phyloP scores from a whole-genome alignment of 2,888 invertebrate species.

The Malthinus seriepunctatus region DNA sequence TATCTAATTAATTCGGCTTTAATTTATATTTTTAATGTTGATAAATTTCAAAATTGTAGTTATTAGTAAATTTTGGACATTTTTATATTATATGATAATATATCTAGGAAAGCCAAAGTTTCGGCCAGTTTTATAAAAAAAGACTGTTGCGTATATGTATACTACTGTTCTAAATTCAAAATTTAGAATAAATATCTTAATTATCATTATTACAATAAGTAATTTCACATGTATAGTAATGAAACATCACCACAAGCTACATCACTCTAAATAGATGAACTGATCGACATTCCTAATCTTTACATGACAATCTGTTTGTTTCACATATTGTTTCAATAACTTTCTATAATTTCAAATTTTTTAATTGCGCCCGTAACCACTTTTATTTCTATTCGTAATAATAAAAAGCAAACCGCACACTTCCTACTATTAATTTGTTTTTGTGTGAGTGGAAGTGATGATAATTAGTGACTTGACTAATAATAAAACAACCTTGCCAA shows the following conservation, averaged over 20 bases:
- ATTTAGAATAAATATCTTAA: slow-evolving; percentile 50
- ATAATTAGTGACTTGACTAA: too few species aligned
- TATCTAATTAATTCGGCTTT: slow-evolving; percentile 36
- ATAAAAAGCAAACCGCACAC: too few species aligned
- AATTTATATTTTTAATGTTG: slow-evolving; percentile 43
- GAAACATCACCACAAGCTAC: slow-evolving; percentile 18
- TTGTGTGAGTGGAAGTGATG: too few species aligned
- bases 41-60: slow-evolving; percentile 50
- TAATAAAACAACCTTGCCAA: too few species aligned
- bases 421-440: too few species aligned
- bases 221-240: slow-evolving; percentile 23
- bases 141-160: slow-evolving; percentile 70
- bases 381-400: neutral
- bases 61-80: slow-evolving; percentile 51
- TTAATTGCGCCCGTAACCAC: neutral
- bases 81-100: slow-evolving; percentile 47
- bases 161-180: slow-evolving; percentile 55
- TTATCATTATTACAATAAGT: slow-evolving; percentile 16
- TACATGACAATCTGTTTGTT: slow-evolving; percentile 46
- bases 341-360: slow-evolving; percentile 9
- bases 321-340: neutral
- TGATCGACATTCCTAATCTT: slow-evolving; percentile 48
- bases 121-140: slow-evolving; percentile 65
- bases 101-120: slow-evolving; percentile 58
- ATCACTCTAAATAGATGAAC: slow-evolving; percentile 35